Evolutionary conservation across 2,797 vertebrate species (phyloP).

Genomic region (Microctenopoma stevenorrisi): DNA sequence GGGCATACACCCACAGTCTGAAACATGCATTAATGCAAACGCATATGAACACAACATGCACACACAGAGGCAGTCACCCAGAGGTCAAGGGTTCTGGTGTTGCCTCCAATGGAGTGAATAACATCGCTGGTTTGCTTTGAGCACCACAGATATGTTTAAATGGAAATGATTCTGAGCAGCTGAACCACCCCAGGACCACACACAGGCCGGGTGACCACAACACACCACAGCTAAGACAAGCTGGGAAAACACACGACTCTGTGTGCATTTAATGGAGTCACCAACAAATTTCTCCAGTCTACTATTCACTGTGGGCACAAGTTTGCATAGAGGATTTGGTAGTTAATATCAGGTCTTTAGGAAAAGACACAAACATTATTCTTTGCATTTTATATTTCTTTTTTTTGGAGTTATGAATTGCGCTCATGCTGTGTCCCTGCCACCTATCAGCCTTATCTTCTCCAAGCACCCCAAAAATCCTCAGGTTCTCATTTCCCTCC

Average conservation of each 20-base stretch:
- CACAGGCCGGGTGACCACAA: constrained; percentile 74
- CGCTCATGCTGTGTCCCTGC: constrained; percentile 8
- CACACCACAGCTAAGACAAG: constrained; percentile 66
- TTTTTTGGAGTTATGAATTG: constrained; percentile 9
- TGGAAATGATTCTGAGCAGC: constrained; percentile 76
- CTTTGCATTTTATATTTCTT: constrained; percentile 7
- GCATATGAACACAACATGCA: constrained; percentile 18
- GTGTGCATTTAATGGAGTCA: constrained; percentile 52
- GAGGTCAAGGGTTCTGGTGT: constrained; percentile 66
- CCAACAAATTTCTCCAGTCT: constrained; percentile 32
- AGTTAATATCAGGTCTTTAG: constrained; percentile 21
- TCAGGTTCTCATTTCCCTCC: constrained; percentile 34
- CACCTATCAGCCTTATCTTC: background rate
- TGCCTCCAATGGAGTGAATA: constrained; percentile 71
- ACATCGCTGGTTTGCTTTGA: constrained; percentile 70
- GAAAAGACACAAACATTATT: constrained; percentile 2
- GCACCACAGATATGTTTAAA: constrained; percentile 77
- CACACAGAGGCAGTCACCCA: constrained; percentile 51
- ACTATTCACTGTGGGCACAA: constrained; percentile 19
- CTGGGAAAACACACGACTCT: constrained; percentile 73
- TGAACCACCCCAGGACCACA: constrained; percentile 79
- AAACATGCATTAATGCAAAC: constrained; percentile 23
- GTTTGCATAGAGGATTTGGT: constrained; percentile 28
- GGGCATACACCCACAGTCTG: constrained; percentile 21
- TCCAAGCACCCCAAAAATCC: constrained; percentile 24